Base-by-base conservation (phyloP, 2,888 invertebrate species). In the Atethmia centrago region DNA sequence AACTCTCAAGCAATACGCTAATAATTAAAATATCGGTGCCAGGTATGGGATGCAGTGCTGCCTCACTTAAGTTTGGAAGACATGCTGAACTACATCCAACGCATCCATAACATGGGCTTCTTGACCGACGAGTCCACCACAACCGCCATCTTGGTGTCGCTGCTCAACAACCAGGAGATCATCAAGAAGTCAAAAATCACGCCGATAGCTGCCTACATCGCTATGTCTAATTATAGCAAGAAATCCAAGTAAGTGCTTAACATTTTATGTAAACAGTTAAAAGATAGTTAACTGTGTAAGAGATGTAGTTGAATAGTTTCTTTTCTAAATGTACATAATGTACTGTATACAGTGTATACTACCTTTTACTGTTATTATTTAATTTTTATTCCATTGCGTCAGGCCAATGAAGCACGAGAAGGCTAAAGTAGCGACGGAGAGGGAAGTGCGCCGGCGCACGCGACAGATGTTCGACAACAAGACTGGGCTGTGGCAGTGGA, bases 11-110 rank as follows among this genome's bases (percentile, higher is more conserved):
- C 47, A 28, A 21, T 9, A 47, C 2, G 14, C 21, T 53, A 25
- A 45, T 28, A 10, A 28, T 58, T 45, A 12, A 45, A 66, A 59
- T 36, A 70, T 21, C 3, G 36, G 14, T 56, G 45, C 4, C 85
- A 98, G 97, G 96, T 97, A 59, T 97, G 98, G 97, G 94, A 96
- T 85, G 96, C 97, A 75, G 91, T 97, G 62, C 88, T 98, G 68
- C 96, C 97, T 0, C 94, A 96, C 75, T 93, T 97, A 91, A 90
- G 95, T 61, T 87, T 97, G 56, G 90, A 92, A 55, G 95, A 96
- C 21, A 87, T 97, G 47, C 87, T 98, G 49, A 89, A 91, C 66
- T 94, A 96, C 84, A 90, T 98, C 56, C 97, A 97, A 80, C 97
- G 97, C 88, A 95, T 98, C 71, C 97, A 97, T 89, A 97, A 97